These are phyloP conservation scores for Apus apus DNA, from an alignment of 2,113 vertebrate genomes.

Conservation along the genomic window DNA sequence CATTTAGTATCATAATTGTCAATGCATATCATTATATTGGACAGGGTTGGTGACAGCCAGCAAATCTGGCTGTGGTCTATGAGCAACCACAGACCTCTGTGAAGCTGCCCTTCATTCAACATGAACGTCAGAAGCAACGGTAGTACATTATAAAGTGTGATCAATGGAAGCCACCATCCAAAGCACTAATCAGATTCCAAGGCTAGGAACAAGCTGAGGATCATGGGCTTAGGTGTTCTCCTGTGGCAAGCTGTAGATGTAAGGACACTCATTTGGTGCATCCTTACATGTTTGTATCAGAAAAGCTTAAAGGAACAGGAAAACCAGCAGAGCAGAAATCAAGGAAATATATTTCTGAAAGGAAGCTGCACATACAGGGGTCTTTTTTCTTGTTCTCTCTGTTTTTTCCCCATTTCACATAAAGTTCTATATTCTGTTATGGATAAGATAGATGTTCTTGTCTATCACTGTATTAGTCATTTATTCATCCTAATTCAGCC, in stretches of 20 bases:
- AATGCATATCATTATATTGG: conserved; percentile 7
- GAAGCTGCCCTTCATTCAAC: not conserved
- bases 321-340: not conserved
- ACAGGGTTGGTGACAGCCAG: not conserved
- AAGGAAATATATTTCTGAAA: not conserved
- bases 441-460: not conserved
- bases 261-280: not conserved
- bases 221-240: not conserved
- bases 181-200: not conserved
- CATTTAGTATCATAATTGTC: conserved; percentile 36
- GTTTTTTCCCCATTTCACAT: not conserved
- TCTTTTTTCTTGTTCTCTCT: not conserved
- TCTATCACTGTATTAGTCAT: not conserved
- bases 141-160: not conserved
- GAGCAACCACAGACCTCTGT: not conserved
- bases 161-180: not conserved
- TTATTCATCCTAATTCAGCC: not conserved
- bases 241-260: not conserved
- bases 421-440: not conserved
- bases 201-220: not conserved
- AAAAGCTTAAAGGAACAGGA: not conserved
- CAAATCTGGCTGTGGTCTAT: conserved; percentile 2
- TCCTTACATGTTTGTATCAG: not conserved
- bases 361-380: not conserved
- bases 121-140: not conserved